Evolutionary conservation across 2,113 vertebrate genomes (phyloP), one percentile per base, ranked within the genome.

Genomic region (Ailuropoda melanoleuca): DNA sequence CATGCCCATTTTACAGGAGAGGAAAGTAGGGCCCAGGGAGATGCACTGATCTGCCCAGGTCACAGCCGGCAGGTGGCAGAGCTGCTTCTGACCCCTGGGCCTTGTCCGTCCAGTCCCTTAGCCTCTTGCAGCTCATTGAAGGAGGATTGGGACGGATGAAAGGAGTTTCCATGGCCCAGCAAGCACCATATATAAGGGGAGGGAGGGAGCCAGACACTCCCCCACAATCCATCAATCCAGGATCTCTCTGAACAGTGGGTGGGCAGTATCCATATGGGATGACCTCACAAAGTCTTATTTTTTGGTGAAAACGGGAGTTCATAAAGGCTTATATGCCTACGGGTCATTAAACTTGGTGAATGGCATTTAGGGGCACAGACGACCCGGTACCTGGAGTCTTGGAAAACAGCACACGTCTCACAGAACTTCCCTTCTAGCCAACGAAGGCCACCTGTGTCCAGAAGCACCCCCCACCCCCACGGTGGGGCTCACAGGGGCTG

Each of bases 401-500:
- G n/a, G 50, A 95, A 58, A 55, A 17, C 56, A 62, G 2, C 0
- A 23, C 17, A 3, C 4, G 11, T 37, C 29, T 29, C 6, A 6
- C 6, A 26, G 5, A 53, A 62, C 43, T 43, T 60, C 26, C 34
- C 15, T 29, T n/a, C 39, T 11, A 21, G 31, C 11, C n/a, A 1
- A 1, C 0, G 6, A 13, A 19, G n/a, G 24, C n/a, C 31, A 4
- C 14, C 68, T 12, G 31, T 0, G n/a, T 39, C 23, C 3, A 8
- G n/a, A 6, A 3, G 31, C 12, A 3, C 50, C 68, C 19, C 19
- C 1, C 6, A 8, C 6, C 74, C 26, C 43, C 14, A 31, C n/a
- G 8, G 2, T n/a, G 50, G 17, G 81, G 21, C 68, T 80, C 68
- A 15, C 0, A 0, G 1, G 17, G 14, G 8, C 14, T 17, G 4